Percentiles rank a stretch among this genome's conserved stretches.
Conservation (phyloP, 2,888 invertebrate genomes). For the Erebia epiphron region DNA sequence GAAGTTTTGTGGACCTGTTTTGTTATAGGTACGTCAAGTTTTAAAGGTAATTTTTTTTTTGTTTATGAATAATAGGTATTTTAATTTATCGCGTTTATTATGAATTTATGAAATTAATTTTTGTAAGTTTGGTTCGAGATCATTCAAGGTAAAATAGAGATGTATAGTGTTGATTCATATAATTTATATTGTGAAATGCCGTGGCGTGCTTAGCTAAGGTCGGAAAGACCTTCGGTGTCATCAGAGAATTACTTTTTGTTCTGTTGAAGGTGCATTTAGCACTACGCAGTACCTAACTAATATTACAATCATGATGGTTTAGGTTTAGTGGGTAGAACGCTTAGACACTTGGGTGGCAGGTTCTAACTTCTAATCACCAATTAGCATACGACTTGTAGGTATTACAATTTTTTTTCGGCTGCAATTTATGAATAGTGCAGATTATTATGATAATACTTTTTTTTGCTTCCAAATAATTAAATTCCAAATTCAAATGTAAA, state of each 20-base stretch:
- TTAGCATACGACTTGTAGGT: too few species aligned
- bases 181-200: conserved; percentile 29
- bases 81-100: neutral
- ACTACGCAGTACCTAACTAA: neutral
- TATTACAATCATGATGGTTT: neutral
- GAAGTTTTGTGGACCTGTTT: conserved; percentile 18
- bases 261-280: neutral
- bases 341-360: neutral
- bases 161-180: conserved; percentile 19
- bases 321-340: neutral
- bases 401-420: too few species aligned
- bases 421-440: too few species aligned
- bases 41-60: conserved; percentile 13
- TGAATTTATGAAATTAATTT: neutral
- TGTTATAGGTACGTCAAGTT: neutral
- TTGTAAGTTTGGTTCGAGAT: neutral
- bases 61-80: neutral
- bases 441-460: too few species aligned
- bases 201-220: conserved; percentile 34
- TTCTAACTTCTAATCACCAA: neutral
- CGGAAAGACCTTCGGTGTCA: conserved; percentile 33
- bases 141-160: conserved; percentile 28
- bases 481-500: too few species aligned
- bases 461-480: too few species aligned
- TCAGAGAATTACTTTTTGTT: conserved; percentile 21